Evolutionary conservation across 2,113 vertebrate genomes (phyloP).

Genomic region (Ursus arctos): DNA sequence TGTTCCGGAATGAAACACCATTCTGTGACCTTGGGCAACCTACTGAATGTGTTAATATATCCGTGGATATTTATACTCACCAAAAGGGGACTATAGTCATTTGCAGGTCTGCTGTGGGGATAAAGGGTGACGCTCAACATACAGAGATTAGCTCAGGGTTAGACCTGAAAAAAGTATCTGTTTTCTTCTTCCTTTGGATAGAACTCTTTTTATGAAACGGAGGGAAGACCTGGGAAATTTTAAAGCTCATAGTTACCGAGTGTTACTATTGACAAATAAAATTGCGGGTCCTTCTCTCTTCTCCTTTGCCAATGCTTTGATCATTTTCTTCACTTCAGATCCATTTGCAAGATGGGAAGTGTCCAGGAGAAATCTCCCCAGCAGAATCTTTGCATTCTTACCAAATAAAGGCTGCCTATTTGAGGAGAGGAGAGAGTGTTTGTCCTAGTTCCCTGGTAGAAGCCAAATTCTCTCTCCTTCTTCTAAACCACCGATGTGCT

Average conservation of each 20-base stretch:
- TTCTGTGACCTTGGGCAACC: not conserved
- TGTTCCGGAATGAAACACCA: not conserved
- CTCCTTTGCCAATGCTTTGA: not conserved
- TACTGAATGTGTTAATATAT: not conserved
- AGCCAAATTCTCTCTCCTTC: not conserved
- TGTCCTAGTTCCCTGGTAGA: not conserved
- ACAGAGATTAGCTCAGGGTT: not conserved
- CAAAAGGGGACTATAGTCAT: not conserved
- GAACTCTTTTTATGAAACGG: not conserved
- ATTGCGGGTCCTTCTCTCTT: not conserved
- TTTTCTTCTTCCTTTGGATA: not conserved
- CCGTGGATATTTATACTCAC: not conserved
- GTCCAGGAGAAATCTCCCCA: not conserved
- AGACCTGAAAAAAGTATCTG: too few species aligned
- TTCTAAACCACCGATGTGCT: not conserved
- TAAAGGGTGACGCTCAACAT: not conserved
- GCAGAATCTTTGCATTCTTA: not conserved
- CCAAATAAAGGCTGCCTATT: not conserved
- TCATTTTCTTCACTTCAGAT: not conserved
- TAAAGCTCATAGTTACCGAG: not conserved
- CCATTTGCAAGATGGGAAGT: not conserved
- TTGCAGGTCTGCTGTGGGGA: accelerated
- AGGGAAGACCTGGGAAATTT: not conserved
- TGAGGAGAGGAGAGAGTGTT: not conserved
- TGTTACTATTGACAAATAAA: not conserved